These are phyloP conservation scores for Phortica variegata DNA, from an alignment of 1,140 invertebrate genomes.

Conservation along the genomic window DNA sequence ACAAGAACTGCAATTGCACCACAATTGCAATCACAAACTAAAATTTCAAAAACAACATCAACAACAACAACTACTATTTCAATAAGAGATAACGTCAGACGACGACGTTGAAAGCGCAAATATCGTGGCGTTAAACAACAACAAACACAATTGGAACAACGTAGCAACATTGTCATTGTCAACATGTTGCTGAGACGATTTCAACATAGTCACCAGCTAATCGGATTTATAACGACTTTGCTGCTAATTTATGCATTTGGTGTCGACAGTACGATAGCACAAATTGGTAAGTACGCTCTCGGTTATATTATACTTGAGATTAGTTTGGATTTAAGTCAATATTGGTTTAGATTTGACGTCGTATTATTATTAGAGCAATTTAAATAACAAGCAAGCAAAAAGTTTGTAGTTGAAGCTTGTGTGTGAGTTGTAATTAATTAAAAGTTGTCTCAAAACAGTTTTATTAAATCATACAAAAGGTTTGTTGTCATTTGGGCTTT, in stretches of 20 bases:
- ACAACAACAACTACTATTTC: constrained; percentile 14
- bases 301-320: not conserved
- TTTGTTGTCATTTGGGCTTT: no score
- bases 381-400: no score
- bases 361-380: no score
- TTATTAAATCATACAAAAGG: no score
- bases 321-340: no score
- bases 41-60: constrained; percentile 3
- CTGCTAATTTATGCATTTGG: constrained; percentile 23
- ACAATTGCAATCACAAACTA: no score
- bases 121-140: no score
- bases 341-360: no score
- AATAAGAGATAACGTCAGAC: not conserved
- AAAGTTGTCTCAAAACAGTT: no score
- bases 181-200: constrained; percentile 34
- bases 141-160: constrained; percentile 10
- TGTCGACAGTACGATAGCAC: constrained; percentile 22
- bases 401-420: no score
- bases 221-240: constrained; percentile 23
- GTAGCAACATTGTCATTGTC: constrained; percentile 21
- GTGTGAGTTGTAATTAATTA: no score
- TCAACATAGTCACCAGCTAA: constrained; percentile 21
- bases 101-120: constrained; percentile 21
- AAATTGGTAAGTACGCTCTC: constrained; percentile 32
- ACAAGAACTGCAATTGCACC: constrained; percentile 11